A percentile compares a stretch with the other conserved stretches of the same genome.
Conservation (phyloP, 92 coral and sea anemone species). For the Palythoa heliodiscus region DNA sequence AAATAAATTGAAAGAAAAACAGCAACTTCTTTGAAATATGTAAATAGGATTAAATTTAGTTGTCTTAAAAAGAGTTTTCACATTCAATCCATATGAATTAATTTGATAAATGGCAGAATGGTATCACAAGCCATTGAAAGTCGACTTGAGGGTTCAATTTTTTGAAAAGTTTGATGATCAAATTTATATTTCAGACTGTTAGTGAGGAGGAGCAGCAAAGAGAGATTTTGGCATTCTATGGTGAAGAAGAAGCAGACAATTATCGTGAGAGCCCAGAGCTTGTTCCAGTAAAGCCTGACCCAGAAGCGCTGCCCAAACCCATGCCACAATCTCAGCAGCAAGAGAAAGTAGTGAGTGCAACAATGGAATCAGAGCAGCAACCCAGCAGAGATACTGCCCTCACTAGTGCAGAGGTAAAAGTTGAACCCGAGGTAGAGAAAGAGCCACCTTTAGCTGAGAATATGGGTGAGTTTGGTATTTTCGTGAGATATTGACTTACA, state of each 20-base stretch:
- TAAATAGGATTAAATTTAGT: too few species aligned
- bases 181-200: background rate
- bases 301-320: background rate
- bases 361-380: background rate
- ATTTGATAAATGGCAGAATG: background rate
- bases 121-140: background rate
- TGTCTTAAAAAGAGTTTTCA: too few species aligned
- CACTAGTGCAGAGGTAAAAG: background rate
- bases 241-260: constrained; percentile 40
- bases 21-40: too few species aligned
- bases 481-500: too few species aligned
- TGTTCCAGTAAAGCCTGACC: background rate
- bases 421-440: constrained; percentile 25
- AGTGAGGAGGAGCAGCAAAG: constrained; percentile 42
- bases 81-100: background rate
- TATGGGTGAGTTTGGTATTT: constrained; percentile 18
- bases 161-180: background rate
- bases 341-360: background rate
- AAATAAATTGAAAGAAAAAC: too few species aligned
- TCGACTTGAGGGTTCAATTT: background rate
- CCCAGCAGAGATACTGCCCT: background rate
- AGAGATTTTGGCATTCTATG: constrained; percentile 42
- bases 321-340: background rate
- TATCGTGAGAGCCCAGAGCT: constrained; percentile 36
- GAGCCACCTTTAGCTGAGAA: constrained; percentile 42